Evolutionary conservation across 2,888 invertebrate species (phyloP), one percentile per base, ranked within the genome.

Genomic region (Gandaritis pyraliata): DNA sequence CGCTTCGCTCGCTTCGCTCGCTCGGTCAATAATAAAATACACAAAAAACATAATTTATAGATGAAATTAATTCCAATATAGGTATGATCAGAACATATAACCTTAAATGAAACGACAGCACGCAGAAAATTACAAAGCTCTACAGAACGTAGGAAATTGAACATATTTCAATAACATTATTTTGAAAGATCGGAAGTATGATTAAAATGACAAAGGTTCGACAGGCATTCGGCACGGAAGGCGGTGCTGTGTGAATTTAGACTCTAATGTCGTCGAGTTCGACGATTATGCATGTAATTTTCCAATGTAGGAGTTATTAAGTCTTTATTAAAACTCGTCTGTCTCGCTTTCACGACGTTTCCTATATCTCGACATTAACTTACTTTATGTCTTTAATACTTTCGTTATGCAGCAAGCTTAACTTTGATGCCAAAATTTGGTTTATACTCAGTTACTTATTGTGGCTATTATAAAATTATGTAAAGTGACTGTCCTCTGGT

Each of bases 151-250:
- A 85, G 90, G 90, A 91, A 90, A 90, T 90, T 89, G 88, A 89
- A 90, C 90, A 90, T 91, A 90, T 90, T 90, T 91, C 90, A 91
- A 91, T 90, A 89, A 88, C 82, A 87, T 90, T 87, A 90, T 90
- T 88, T 90, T 84, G 87, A 85, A 88, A 90, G 90, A 90, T 91
- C 88, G 89, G 90, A 90, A 90, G 83, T 83, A 78, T 83, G 90
- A 90, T 90, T 89, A 90, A 85, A 89, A 89, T 91, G 90, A 91
- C 91, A 91, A 89, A 91, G 91, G 90, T 90, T 90, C 88, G 90
- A 90, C 90, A 87, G 86, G 83, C 83, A 80, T 73, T 77, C 79
- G 61, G 76, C 73, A 80, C 73, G 73, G 74, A 77, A 66, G 70
- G 53, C 64, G 67, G 63, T 54, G 72, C 69, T 69, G 81, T 78